Base-by-base conservation (phyloP, 1,140 invertebrate species). In the Drosophila leontia region DNA sequence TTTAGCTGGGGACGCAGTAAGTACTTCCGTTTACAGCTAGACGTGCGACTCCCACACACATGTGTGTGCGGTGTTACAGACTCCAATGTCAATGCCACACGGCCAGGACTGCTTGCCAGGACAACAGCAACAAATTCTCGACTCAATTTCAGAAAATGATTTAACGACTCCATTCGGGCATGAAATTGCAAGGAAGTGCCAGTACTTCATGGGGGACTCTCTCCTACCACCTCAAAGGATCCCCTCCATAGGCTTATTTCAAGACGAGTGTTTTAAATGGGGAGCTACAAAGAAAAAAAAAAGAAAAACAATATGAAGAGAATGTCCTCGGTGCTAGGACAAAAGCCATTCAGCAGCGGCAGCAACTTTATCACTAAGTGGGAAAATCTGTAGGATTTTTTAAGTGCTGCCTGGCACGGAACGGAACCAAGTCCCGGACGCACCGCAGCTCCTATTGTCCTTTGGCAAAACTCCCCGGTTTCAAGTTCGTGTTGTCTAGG, bases 141-240 rank as follows among this genome's bases (percentile, higher is more conserved):
- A 85, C 85, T 90, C 78, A 90, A 90, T 90, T 90, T 85, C 86
- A 87, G 85, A 90, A 90, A 84, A 90, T 90, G 87, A 90, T 90
- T 90, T 90, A 90, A 90, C 85, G 85, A 90, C 85, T 90, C 78
- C 81, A 84, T 90, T 90, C 81, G 79, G 74, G 85, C 85, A 82
- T 90, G 71, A 90, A 90, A 90, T 90, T 84, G 78, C 85, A 78
- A 80, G 77, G 62, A 63, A 45, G 42, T 35, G 48, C 42, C 19
- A 13, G 26, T 13, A 35, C 59, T 19, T 51, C 70, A 59, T 35
- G 57, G 7, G 12, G 35, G 23, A 26, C 69, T 23, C 44, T 57
- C 26, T 47, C 17, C 69, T 23, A 29, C 62, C 26, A 23, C 26
- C 48, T 9, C 17, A 35, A 12, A 35, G 34, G 34, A 41, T 56